A percentile compares a stretch with the other conserved stretches of the same genome.
phyloP scores from a whole-genome alignment of 2,113 vertebrate genomes.

The Caracal caracal region DNA sequence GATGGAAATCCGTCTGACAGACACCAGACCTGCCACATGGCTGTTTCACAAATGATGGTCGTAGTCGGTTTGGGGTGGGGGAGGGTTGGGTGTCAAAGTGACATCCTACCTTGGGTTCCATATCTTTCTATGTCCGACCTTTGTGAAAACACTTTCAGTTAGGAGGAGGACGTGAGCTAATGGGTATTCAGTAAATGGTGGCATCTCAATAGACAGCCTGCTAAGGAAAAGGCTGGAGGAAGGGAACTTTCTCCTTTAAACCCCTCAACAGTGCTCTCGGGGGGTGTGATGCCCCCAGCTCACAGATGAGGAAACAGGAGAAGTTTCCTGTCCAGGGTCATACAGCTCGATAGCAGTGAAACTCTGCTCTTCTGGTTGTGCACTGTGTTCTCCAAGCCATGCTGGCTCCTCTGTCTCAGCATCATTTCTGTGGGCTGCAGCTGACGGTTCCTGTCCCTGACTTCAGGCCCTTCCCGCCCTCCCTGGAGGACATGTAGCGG shows the following conservation, averaged over 20 bases:
- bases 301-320: not conserved
- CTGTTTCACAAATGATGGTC: not conserved
- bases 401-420: not conserved
- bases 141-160: not conserved
- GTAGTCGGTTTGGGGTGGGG: not conserved
- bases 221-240: not conserved
- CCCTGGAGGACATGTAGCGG: not conserved
- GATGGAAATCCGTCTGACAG: not conserved
- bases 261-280: not conserved
- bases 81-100: not conserved
- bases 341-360: not conserved
- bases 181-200: not conserved
- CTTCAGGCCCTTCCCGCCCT: not conserved
- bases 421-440: not conserved
- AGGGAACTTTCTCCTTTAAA: not conserved
- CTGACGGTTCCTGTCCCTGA: not conserved
- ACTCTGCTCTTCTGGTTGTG: not conserved
- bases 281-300: not conserved
- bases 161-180: not conserved
- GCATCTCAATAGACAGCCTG: not conserved
- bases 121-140: not conserved
- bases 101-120: not conserved
- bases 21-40: accelerated
- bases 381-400: not conserved
- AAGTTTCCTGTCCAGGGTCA: not conserved